Evolutionary conservation across 2,888 invertebrate genomes (phyloP), one percentile per base, ranked within the genome.

Genomic region (Coenonympha glycerion): DNA sequence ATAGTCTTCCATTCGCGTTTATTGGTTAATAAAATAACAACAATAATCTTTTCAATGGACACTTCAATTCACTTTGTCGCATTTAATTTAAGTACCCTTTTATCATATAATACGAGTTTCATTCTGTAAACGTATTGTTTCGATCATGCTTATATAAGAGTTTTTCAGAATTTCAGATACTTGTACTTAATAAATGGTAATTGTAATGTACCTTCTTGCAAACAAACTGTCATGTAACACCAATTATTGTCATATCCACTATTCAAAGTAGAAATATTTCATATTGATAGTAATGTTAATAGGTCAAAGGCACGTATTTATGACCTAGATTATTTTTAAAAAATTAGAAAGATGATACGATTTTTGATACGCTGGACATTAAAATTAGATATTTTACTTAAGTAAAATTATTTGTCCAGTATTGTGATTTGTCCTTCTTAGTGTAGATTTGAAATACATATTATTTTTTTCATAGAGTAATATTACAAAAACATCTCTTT

Each of bases 341-440:
- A 61, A 58, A 58, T 60, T 62, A 64, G 63, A 52, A 62, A 65
- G 62, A 61, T 52, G 46, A 62, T 59, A 76, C 71, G 70, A 71
- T 67, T 79, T 81, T 80, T 80, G 77, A 79, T 81, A 81, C 79
- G 58, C 71, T 69, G 68, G 68, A 69, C 66, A 65, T 59, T 61
- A 57, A 55, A 67, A 64, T 66, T 63, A 46, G 45, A 45, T 57
- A 66, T 72, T 71, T 62, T 60, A n/a, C n/a, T n/a, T n/a, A n/a
- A n/a, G n/a, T n/a, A 61, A 59, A 62, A 64, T 61, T 60, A 60
- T 54, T 64, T 65, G 73, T 76, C 71, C 68, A 68, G 61, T 70
- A 67, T 62, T 56, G 57, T 58, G 58, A 54, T 52, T 56, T 45
- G 48, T 58, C n/a, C n/a, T n/a, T 62, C 39, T 44, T 57, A 57